Base-by-base conservation (phyloP, 2,797 vertebrate genomes). In the Netta rufina region DNA sequence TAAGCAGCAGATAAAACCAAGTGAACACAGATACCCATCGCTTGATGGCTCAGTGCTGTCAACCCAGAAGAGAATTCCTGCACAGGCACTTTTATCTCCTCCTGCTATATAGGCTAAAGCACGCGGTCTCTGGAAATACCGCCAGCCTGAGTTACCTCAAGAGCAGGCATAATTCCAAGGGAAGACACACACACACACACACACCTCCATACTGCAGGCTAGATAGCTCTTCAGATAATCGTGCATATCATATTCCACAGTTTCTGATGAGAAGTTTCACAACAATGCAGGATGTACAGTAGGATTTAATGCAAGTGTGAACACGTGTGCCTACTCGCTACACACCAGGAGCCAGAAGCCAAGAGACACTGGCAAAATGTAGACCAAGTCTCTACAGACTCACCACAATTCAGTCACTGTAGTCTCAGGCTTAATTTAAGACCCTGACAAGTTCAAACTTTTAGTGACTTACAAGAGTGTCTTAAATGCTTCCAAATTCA, bases 191-290 rank as follows among this genome's bases (percentile, higher is more conserved):
- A 16, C 49, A 57, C 1, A 33, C 36, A 36, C 7, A 43, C 30
- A 20, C 38, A 13, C 2, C 9, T 65, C 54, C 7, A 10, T 16
- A 8, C 9, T 8, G 12, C 78, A 71, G 30, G 32, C 7, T 27
- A 15, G 17, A 28, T 19, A 45, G 32, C 41, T 33, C 43, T n/a
- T 21, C n/a, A 33, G 58, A 30, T 21, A 47, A 47, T 10, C 24
- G 8, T 1, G 8, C 3, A 1, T 8, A 14, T 9, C 51, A 20
- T 2, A 11, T 2, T 25, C 56, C 8, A 13, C 38, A 21, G 51
- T 2, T 77, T 45, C 56, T 28, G 49, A 21, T 4, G 9, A 39
- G 51, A 64, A 65, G 17, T 4, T 27, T 11, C 71, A 62, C 28
- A 67, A 36, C 56, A n/a, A 7, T 69, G 24, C 45, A 53, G 54